phyloP scores from a whole-genome alignment of 2,888 invertebrate genomes.

The Gastrophysa polygoni region DNA sequence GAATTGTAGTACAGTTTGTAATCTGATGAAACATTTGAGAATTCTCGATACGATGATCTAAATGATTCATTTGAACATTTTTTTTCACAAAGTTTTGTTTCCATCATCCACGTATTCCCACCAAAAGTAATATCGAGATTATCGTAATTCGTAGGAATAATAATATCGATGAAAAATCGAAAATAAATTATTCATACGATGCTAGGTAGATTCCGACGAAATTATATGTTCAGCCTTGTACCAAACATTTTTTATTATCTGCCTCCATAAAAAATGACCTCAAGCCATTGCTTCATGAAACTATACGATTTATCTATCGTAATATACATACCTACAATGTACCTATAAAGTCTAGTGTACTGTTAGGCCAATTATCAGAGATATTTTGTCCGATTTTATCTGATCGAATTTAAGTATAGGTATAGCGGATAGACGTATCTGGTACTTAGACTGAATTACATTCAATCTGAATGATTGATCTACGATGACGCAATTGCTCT shows the following conservation, averaged over 20 bases:
- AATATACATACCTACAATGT: no score
- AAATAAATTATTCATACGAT: neutral
- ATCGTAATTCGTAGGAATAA: neutral
- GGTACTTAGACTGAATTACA: constrained; percentile 30
- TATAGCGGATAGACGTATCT: constrained; percentile 8
- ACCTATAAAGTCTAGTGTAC: constrained; percentile 40
- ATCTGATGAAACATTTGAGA: no score
- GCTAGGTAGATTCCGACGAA: neutral
- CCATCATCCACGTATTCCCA: no score
- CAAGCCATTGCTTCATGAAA: neutral
- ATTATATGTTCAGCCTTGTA: neutral
- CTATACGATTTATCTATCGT: constrained; percentile 10
- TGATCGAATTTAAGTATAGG: constrained; percentile 43
- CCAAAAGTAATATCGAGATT: neutral
- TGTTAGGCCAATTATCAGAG: constrained; percentile 50
- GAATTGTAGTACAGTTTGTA: no score
- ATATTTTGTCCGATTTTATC: constrained; percentile 39
- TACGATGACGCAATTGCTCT: neutral
- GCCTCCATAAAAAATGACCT: neutral
- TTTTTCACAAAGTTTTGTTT: no score
- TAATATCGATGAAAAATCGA: neutral
- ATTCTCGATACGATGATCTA: no score
- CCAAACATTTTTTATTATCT: neutral
- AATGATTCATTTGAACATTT: no score
- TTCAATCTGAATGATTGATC: neutral